A percentile compares a stretch with the other conserved stretches of the same genome.
Evolutionary conservation across 2,113 vertebrate genomes (phyloP).

Genomic region (Aspiorhynchus laticeps): DNA sequence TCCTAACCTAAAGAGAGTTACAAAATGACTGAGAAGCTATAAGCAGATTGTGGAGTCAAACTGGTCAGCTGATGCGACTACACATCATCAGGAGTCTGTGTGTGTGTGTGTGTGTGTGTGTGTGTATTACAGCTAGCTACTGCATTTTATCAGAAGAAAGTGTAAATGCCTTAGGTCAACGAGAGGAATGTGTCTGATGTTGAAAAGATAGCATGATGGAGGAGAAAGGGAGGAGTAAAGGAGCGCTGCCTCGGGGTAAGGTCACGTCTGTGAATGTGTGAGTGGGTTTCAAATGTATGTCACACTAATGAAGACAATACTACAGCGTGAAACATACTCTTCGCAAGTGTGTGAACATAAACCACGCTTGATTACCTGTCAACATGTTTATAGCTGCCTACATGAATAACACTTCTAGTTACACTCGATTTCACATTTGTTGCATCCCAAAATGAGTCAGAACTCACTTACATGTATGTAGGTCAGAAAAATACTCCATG

Average conservation of each 20-base stretch:
- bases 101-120: not conserved
- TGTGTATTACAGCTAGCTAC: not conserved
- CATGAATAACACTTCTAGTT: not conserved
- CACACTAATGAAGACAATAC: not conserved
- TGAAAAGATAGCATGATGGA: conserved; percentile 6
- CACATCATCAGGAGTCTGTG: conserved; percentile 18
- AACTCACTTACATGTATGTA: not conserved
- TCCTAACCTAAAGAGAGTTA: conserved; percentile 5
- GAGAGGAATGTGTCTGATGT: conserved; percentile 34
- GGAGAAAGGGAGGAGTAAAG: not conserved
- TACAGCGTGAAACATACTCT: not conserved
- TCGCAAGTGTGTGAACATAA: not conserved
- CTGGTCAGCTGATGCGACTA: conserved; percentile 16
- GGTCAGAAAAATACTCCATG: not conserved
- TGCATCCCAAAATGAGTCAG: not conserved
- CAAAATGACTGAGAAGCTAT: not conserved
- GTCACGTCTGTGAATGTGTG: not conserved
- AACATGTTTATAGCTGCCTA: not conserved
- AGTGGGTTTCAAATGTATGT: not conserved
- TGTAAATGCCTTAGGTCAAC: not conserved
- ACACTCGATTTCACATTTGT: not conserved
- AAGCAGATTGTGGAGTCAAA: conserved; percentile 1
- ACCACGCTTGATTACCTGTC: not conserved
- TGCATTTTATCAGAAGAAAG: conserved; percentile 18
- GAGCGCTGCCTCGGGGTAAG: not conserved